Conservation (phyloP, 2,888 invertebrate genomes). For the Pammene aurita region DNA sequence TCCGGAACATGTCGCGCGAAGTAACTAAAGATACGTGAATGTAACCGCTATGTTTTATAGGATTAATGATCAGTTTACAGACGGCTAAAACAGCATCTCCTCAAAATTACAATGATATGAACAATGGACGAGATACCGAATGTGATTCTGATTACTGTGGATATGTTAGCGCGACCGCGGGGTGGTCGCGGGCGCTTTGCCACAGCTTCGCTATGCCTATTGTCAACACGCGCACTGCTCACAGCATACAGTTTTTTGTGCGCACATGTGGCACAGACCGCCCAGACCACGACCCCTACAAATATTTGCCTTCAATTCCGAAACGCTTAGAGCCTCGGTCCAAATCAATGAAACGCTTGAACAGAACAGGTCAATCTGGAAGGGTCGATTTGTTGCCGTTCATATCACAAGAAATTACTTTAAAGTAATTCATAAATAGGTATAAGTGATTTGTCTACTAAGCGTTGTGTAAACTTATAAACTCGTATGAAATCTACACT, state of each 20-base stretch:
- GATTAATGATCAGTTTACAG: too few relatives aligned
- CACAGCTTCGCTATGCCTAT: conserved; percentile 71
- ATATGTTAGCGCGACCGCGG: conserved; percentile 39
- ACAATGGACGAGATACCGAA: too few relatives aligned
- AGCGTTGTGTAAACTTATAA: too few relatives aligned
- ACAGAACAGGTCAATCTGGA: conserved; percentile 63
- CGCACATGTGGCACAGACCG: conserved; percentile 71
- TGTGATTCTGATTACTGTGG: background rate
- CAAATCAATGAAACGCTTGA: conserved; percentile 64
- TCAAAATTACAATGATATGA: too few relatives aligned
- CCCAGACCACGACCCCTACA: conserved; percentile 72
- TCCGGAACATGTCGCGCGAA: too few relatives aligned
- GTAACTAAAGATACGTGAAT: too few relatives aligned
- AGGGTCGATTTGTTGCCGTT: conserved; percentile 51
- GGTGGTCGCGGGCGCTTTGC: conserved; percentile 71
- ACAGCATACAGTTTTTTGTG: conserved; percentile 73
- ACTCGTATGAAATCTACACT: too few relatives aligned
- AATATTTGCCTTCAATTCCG: conserved; percentile 80
- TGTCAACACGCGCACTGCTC: conserved; percentile 76
- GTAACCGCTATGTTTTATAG: too few relatives aligned
- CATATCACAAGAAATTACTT: background rate
- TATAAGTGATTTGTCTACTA: too few relatives aligned
- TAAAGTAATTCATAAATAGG: too few relatives aligned
- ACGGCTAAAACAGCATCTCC: too few relatives aligned
- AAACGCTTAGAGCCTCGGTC: conserved; percentile 73